Conservation (phyloP, 1,140 invertebrate genomes). For the Drosophila nikananu region DNA sequence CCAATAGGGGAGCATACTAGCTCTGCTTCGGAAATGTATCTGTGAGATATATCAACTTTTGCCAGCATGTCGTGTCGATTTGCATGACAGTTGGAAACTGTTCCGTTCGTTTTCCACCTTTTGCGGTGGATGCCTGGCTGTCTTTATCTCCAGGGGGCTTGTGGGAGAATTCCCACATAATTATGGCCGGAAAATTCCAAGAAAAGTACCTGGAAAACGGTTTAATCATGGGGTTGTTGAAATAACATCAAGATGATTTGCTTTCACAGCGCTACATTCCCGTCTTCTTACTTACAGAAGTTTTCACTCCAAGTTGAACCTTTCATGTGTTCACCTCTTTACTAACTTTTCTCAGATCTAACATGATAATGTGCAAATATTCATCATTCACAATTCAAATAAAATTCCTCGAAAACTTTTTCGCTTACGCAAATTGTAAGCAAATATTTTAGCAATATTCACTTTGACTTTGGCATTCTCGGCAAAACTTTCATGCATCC, state of each 20-base stretch:
- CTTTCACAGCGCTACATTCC: conserved; percentile 1
- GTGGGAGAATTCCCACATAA: conserved; percentile 38
- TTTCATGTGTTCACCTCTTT: not conserved
- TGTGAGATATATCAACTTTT: conserved; percentile 38
- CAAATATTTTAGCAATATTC: conserved; percentile 59
- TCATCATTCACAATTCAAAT: conserved; percentile 25
- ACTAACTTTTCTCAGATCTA: conserved; percentile 9
- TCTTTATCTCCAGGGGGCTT: conserved; percentile 15
- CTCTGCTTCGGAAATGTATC: conserved; percentile 44
- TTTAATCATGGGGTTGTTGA: conserved; percentile 15
- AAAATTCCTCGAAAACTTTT: conserved; percentile 35
- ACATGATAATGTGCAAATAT: conserved; percentile 28
- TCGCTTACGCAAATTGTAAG: conserved; percentile 39
- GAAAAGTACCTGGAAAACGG: conserved; percentile 26
- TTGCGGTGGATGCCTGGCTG: conserved; percentile 25
- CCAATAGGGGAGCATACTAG: conserved; percentile 40
- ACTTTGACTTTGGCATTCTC: conserved; percentile 49
- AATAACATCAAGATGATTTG: conserved; percentile 3
- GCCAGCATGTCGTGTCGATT: conserved; percentile 40
- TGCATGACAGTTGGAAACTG: conserved; percentile 50
- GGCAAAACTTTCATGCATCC: conserved; percentile 21
- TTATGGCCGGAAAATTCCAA: conserved; percentile 24
- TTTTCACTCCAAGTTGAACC: conserved; percentile 7
- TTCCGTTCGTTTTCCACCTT: conserved; percentile 35
- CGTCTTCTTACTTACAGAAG: conserved; percentile 1